These are phyloP conservation scores for Sebastolobus alascanus DNA, from an alignment of 2,797 vertebrate genomes.

Conservation along the genomic window DNA sequence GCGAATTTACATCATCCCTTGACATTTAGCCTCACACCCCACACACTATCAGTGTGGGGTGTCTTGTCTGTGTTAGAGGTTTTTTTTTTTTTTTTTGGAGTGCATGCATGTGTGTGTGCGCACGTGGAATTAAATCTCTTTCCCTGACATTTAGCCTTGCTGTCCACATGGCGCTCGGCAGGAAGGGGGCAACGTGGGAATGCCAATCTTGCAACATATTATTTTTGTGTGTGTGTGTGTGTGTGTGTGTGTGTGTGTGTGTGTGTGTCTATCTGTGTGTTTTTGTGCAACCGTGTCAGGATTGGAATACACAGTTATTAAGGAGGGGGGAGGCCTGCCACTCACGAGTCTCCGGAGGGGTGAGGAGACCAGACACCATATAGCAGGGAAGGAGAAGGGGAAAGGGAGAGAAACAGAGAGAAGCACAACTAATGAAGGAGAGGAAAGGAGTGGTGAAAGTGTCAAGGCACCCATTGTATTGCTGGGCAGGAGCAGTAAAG, in stretches of 20 bases:
- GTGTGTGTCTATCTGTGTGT: conserved; percentile 38
- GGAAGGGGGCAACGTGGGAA: conserved; percentile 70
- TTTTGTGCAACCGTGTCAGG: conserved; percentile 66
- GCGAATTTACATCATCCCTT: conserved; percentile 81
- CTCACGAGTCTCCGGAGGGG: conserved; percentile 81
- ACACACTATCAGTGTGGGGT: conserved; percentile 64
- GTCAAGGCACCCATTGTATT: conserved; percentile 78
- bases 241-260: not conserved
- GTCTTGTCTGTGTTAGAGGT: conserved; percentile 30
- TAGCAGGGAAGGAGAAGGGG: conserved; percentile 46
- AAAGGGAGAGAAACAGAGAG: conserved; percentile 60
- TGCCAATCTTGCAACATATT: conserved; percentile 73
- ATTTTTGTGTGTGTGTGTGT: conserved; percentile 36
- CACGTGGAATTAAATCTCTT: conserved; percentile 73
- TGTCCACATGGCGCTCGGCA: conserved; percentile 67
- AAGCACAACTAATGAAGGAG: conserved; percentile 74
- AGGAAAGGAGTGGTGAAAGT: conserved; percentile 74
- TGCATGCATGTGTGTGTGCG: conserved; percentile 42
- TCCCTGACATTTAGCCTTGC: conserved; percentile 79
- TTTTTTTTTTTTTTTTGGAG: conserved; percentile 25
- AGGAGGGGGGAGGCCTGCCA: conserved; percentile 78
- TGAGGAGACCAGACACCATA: conserved; percentile 75
- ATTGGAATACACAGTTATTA: conserved; percentile 82
- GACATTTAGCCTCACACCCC: conserved; percentile 81
- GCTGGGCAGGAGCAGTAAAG: conserved; percentile 82